Evolutionary conservation across 2,888 invertebrate species (phyloP), one percentile per base, ranked within the genome.

Genomic region (Volucella inanis): DNA sequence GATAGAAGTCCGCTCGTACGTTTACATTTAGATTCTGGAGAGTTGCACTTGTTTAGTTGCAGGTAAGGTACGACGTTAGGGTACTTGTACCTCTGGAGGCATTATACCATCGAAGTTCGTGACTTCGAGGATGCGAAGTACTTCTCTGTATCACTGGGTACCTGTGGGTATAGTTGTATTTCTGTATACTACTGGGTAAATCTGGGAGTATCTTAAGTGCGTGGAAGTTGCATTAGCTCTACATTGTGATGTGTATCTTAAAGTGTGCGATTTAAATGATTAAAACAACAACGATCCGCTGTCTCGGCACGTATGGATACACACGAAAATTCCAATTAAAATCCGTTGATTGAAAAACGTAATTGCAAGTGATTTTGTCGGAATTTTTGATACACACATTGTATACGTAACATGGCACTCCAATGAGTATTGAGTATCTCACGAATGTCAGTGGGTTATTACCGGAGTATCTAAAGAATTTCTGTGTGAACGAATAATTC

Each of bases 61-160:
- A 6, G 31, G 31, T 31, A 31, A 31, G 31, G 31, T 31, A 31
- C 31, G 6, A 31, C 31, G 6, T 31, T 31, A 4, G 4, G 6
- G 31, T 31, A 31, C 31, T 31, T 31, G 31, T 31, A 31, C 31
- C 11, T 12, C 15, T 54, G 12, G 38, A 11, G 64, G 22, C 38
- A 8, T 45, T 45, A 47, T 22, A 39, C n/a, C 1, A 12, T 52
- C 39, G 11, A 14, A 54, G 10, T n/a, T 50, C 62, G 62, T 57
- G 47, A 78, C 57, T 71, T 71, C 18, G 38, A 62, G 70, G 77
- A 78, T 78, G 70, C 31, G 31, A 31, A 31, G 6, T 31, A 31
- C 6, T 31, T 31, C 6, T 31, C 31, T 6, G 31, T 31, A 31
- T 6, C 31, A 6, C 31, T 31, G 31, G 31, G 6, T 31, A 31